Base-by-base conservation (phyloP, 2,113 vertebrate genomes). In the Sinocyclocheilus anophthalmus region DNA sequence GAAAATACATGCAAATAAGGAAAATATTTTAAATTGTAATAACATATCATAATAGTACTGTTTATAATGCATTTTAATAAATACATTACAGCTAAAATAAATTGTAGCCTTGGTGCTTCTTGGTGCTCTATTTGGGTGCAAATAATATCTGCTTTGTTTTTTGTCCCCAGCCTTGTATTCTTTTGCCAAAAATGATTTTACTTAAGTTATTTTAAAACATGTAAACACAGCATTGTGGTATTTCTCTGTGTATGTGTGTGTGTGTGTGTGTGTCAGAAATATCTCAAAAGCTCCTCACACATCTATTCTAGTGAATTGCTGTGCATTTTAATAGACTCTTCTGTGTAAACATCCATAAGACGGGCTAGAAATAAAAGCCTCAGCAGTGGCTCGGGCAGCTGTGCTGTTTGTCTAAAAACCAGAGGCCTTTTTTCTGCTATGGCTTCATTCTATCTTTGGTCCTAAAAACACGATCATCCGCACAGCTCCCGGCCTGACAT, bases 291-390 rank as follows among this genome's bases (percentile, higher is more conserved):
- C 65, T 86, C 81, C 84, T 69, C 85, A 88, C 37, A 84, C 85
- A 90, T 91, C 65, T 86, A 92, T 92, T 26, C 18, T 81, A 84
- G 88, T 57, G 80, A 72, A 55, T 84, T 73, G 88, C 86, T 82
- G 88, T 88, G 85, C 88, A 92, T 93, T 91, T 91, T 90, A 90
- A 91, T 89, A 86, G 76, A 84, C 78, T 20, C n/a, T 76, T 20
- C n/a, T 76, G 86, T 72, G 59, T 85, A 73, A 87, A 88, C 26
- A 86, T 37, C 91, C 88, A 87, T 89, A 81, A 85, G 88, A 77
- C 73, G 24, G 22, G 59, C 63, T 70, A 33, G 50, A 86, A 86
- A 80, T 30, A 81, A 50, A 86, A 78, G 33, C 84, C 65, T 79
- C 76, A 78, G 84, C 59, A 79, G 61, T 18, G 26, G 22, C 18